A percentile compares a stretch with the other conserved stretches of the same genome.
phyloP scores from a whole-genome alignment of 1,140 invertebrate species.

The Bombus confusus region DNA sequence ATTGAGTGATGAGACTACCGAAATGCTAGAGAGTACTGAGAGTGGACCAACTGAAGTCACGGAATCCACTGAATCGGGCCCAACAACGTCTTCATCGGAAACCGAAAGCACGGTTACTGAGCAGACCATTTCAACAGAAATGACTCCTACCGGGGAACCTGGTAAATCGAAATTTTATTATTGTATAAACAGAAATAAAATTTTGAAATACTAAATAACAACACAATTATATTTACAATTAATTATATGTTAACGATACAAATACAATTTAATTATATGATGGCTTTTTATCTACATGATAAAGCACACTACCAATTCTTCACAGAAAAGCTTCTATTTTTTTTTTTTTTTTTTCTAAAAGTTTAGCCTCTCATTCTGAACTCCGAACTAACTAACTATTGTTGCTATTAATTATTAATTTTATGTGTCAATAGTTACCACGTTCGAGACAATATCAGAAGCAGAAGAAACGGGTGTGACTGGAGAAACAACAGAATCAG shows the following conservation, averaged over 20 bases:
- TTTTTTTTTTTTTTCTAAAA: background rate
- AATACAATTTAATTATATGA: no score
- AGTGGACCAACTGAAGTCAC: conserved; percentile 40
- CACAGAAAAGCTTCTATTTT: background rate
- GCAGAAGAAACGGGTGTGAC: background rate
- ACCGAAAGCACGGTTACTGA: conserved; percentile 68
- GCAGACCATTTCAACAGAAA: conserved; percentile 57
- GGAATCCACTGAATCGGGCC: conserved; percentile 53
- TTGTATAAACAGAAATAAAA: no score
- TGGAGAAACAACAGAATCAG: conserved; percentile 45
- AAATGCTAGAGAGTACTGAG: conserved; percentile 32
- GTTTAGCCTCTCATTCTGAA: background rate
- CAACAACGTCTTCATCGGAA: conserved; percentile 48
- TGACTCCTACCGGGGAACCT: conserved; percentile 1
- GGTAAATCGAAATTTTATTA: conserved; percentile 16
- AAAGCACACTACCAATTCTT: no score
- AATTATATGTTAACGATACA: no score
- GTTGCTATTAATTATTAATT: background rate
- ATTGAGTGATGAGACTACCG: conserved; percentile 39
- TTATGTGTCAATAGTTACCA: background rate
- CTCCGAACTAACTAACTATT: background rate
- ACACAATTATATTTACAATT: no score
- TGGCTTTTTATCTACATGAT: no score
- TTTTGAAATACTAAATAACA: no score
- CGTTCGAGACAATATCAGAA: background rate